Evolutionary conservation across 2,113 vertebrate species (phyloP).

Genomic region (Caloenas nicobarica): DNA sequence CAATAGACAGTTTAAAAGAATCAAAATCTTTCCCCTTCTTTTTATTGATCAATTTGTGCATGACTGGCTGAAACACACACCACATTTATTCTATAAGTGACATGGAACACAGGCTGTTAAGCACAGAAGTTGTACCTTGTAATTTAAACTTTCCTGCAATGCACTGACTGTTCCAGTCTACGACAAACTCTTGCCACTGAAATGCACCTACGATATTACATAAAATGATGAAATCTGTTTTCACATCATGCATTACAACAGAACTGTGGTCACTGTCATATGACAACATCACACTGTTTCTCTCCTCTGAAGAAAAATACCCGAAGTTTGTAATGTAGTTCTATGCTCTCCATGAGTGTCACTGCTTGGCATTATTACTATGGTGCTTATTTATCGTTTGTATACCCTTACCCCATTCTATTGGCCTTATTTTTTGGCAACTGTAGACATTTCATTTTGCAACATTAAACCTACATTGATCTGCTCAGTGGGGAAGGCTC

Average conservation of each 20-base stretch:
- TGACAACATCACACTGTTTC: not conserved
- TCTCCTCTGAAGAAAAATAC: not conserved
- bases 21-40: not conserved
- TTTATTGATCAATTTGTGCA: not conserved
- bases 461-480: constrained; percentile 85
- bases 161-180: not conserved
- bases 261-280: not conserved
- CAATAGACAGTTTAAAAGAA: not conserved
- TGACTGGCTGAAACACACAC: not conserved
- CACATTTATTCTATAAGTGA: not conserved
- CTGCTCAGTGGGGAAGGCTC: constrained; percentile 96
- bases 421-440: not conserved
- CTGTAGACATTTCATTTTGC: fast-evolving
- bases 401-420: not conserved
- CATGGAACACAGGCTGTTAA: not conserved
- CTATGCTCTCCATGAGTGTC: not conserved
- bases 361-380: not conserved
- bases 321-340: not conserved
- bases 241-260: not conserved
- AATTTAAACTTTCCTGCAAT: not conserved
- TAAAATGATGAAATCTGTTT: not conserved
- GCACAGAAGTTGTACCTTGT: not conserved
- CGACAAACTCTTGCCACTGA: not conserved
- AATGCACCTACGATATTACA: not conserved
- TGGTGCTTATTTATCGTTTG: not conserved